Conservation (phyloP, 1,140 invertebrate genomes). For the Drosophila melanogaster region Release_6_plus_ISO1_MT NC_004354.4:12639501-12640000, state of each 20-base stretch:
- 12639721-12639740: neutral
- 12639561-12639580: conserved; percentile 43
- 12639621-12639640: conserved; percentile 62
- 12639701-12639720: conserved; percentile 27
- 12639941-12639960: neutral
- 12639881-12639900: conserved; percentile 17
- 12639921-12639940: conserved; percentile 2
- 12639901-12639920: neutral
- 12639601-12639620: conserved; percentile 32
- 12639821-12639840: conserved; percentile 61
- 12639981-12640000: neutral
- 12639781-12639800: conserved; percentile 35
- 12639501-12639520: conserved; percentile 23
- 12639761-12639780: conserved; percentile 15
- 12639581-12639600: conserved; percentile 26
- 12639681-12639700: conserved; percentile 52
- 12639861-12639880: conserved; percentile 21
- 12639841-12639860: conserved; percentile 64
- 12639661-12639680: conserved; percentile 56
- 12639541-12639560: conserved; percentile 49
- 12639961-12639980: neutral
- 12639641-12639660: conserved; percentile 62
- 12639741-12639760: conserved; percentile 10
- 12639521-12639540: conserved; percentile 17
- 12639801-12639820: conserved; percentile 61